A percentile compares a stretch with the other conserved stretches of the same genome.
Conservation (phyloP, 2,113 vertebrate genomes). For the Pitta sordida region DNA sequence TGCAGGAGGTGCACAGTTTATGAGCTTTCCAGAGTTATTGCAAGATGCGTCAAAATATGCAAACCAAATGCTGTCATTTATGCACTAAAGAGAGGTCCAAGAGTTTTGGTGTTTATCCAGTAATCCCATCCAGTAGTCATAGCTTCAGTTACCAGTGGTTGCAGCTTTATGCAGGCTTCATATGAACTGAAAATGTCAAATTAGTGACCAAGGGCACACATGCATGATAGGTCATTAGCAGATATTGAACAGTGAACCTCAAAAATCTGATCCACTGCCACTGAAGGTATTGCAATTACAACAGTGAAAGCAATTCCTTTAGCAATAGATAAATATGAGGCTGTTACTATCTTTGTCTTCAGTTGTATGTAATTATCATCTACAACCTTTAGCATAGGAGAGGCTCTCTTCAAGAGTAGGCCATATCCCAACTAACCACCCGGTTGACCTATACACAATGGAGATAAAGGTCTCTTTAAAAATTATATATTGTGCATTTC, state of each 20-base stretch:
- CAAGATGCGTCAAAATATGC: not conserved
- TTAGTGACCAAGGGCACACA: not conserved
- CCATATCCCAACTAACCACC: not conserved
- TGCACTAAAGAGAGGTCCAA: not conserved
- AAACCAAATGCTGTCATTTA: not conserved
- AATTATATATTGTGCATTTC: not conserved
- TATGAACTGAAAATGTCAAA: not conserved
- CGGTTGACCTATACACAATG: not conserved
- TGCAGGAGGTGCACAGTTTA: not conserved
- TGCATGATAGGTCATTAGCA: not conserved
- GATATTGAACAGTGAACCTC: not conserved
- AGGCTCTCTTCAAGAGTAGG: not conserved
- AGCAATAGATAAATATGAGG: not conserved
- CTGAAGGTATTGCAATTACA: not conserved
- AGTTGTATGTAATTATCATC: not conserved
- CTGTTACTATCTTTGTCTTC: not conserved
- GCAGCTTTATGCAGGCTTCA: not conserved
- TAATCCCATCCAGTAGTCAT: not conserved
- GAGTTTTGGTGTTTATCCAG: not conserved
- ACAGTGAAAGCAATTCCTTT: not conserved
- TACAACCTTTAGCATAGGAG: not conserved
- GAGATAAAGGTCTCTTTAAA: not conserved
- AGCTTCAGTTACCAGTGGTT: not conserved
- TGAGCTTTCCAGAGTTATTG: not conserved
- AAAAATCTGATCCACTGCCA: not conserved